Percentiles rank a stretch among this genome's conserved stretches.
phyloP scores from a whole-genome alignment of 2,888 invertebrate genomes.

The Meiosimyza platycephala region DNA sequence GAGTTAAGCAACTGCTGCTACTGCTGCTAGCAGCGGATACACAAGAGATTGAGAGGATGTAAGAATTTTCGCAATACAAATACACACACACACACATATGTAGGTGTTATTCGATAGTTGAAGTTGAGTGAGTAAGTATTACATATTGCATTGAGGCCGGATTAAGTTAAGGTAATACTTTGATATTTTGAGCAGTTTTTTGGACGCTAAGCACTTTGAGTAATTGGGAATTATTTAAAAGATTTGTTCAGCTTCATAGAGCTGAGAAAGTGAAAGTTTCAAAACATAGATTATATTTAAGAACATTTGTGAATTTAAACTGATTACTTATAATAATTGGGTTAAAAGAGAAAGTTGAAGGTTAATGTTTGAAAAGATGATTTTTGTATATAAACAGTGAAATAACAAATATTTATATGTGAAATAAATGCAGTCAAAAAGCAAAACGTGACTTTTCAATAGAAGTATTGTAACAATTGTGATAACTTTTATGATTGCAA shows the following conservation, averaged over 20 bases:
- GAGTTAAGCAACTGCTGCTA: slow-evolving; percentile 13
- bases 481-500: too few relatives aligned
- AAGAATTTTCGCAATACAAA: not conserved
- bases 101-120: not conserved
- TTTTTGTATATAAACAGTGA: too few relatives aligned
- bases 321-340: too few relatives aligned
- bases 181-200: slow-evolving; percentile 7
- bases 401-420: too few relatives aligned
- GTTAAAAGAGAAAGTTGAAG: too few relatives aligned
- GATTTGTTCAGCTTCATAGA: not conserved
- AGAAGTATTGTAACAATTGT: too few relatives aligned
- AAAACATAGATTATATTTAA: too few relatives aligned
- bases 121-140: slow-evolving; percentile 17
- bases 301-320: too few relatives aligned
- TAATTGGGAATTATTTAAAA: slow-evolving; percentile 27
- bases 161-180: slow-evolving; percentile 21
- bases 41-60: not conserved
- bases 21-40: not conserved
- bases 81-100: not conserved
- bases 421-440: too few relatives aligned
- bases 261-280: not conserved
- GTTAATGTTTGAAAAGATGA: too few relatives aligned
- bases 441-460: too few relatives aligned
- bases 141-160: slow-evolving; percentile 22
- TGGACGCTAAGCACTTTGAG: slow-evolving; percentile 16